Conservation (phyloP, 2,797 vertebrate genomes). For the Pseudopleuronectes americanus region DNA sequence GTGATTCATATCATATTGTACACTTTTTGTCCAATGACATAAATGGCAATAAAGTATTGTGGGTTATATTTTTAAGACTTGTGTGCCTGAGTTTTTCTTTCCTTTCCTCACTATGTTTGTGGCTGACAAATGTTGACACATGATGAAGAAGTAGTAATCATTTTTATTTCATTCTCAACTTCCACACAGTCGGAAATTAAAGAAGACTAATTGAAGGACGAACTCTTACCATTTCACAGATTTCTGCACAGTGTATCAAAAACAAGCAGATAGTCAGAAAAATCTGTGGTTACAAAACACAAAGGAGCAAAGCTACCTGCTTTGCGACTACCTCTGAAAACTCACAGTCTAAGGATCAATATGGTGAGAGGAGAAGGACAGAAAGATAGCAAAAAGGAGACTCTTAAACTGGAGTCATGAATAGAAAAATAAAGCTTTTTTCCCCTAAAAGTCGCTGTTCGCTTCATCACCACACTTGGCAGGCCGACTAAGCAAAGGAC, state of each 20-base stretch:
- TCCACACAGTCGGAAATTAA: constrained; percentile 50
- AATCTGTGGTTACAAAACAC: constrained; percentile 81
- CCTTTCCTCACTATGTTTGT: neutral
- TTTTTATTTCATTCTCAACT: constrained; percentile 66
- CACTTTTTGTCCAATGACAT: constrained; percentile 84
- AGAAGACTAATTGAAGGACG: constrained; percentile 52
- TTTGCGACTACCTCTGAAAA: constrained; percentile 64
- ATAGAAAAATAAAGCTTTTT: constrained; percentile 87
- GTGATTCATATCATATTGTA: constrained; percentile 74
- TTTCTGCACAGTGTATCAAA: constrained; percentile 74
- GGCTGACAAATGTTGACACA: constrained; percentile 27
- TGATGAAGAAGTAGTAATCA: constrained; percentile 28
- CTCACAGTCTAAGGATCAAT: constrained; percentile 57
- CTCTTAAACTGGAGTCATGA: constrained; percentile 80
- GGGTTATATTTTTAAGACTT: constrained; percentile 88
- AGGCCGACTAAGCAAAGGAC: constrained; percentile 72
- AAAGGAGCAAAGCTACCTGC: constrained; percentile 73
- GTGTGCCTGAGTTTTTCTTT: constrained; percentile 42
- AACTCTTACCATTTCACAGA: constrained; percentile 67
- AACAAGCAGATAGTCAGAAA: constrained; percentile 76
- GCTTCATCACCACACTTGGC: constrained; percentile 68
- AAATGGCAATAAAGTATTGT: constrained; percentile 93
- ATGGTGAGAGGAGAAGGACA: constrained; percentile 63
- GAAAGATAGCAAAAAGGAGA: constrained; percentile 81
- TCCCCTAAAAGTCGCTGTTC: constrained; percentile 73